phyloP scores from a whole-genome alignment of 2,113 vertebrate species.

The Pachycephala philippinensis region DNA sequence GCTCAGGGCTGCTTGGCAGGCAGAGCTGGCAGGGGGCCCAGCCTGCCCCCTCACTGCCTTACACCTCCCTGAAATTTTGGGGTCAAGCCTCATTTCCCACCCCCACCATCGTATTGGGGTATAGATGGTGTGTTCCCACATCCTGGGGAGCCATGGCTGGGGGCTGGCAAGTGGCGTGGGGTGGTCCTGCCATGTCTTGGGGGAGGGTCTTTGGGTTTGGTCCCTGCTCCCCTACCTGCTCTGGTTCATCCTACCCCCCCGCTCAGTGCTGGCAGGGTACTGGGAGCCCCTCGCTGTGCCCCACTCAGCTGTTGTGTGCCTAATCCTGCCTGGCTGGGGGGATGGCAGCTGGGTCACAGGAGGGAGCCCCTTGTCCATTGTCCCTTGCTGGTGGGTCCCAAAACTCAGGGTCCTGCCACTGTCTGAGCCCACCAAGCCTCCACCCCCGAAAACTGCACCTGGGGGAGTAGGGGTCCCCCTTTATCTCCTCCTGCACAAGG shows the following conservation, averaged over 20 bases:
- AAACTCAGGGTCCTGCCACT: neutral
- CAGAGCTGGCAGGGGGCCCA: neutral
- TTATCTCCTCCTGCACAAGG: neutral
- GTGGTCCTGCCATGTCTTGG: neutral
- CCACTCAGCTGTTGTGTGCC: neutral
- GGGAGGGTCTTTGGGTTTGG: neutral
- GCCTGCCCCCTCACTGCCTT: neutral
- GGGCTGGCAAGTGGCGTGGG: neutral
- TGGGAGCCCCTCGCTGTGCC: neutral
- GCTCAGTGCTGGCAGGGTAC: neutral
- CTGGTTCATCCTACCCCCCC: neutral
- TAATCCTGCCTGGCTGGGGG: neutral
- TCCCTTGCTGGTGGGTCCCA: neutral
- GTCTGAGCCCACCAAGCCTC: neutral
- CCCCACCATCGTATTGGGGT: neutral
- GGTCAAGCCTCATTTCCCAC: neutral
- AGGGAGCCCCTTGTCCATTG: constrained; percentile 20
- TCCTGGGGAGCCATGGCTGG: neutral
- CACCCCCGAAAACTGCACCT: no score
- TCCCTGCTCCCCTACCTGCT: neutral
- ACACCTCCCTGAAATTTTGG: neutral
- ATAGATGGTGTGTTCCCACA: neutral
- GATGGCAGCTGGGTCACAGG: neutral
- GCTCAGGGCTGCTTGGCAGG: constrained; percentile 18
- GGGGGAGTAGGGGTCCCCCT: no score